Base-by-base conservation (phyloP, 2,797 vertebrate genomes). In the Hapalemur alaotrensis region DNA sequence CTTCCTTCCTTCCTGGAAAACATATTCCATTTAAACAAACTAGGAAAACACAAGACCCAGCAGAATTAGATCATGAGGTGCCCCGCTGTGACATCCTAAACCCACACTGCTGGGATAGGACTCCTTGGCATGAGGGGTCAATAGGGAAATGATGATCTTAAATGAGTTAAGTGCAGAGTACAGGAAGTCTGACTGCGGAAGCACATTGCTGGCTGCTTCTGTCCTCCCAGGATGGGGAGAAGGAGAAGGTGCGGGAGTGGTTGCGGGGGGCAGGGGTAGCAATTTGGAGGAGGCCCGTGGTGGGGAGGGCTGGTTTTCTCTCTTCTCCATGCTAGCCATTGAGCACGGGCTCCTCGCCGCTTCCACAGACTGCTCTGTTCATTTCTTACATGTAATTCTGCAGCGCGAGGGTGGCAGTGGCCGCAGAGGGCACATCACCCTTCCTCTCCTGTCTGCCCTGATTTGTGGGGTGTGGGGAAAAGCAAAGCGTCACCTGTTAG, bases 21-120 rank as follows among this genome's bases (percentile, higher is more conserved):
- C 67, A 32, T 52, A 69, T 9, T 69, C 14, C 23, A 4, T 35
- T 92, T 76, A 81, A 89, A 93, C 41, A 76, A 89, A 93, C 50
- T 73, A 61, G 86, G 61, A 50, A 70, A 81, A 46, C 20, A 28
- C 50, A 59, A 83, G 32, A 48, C 80, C 79, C 86, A 8, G 86
- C 61, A 54, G 0, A 6, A 28, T 13, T 7, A 0, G 72, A 17
- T 12, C 1, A 0, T 23, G n/a, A 80, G 48, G 72, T 79, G 30
- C 32, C 61, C 84, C 12, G 1, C 9, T 76, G 61, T 57, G 84
- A 28, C 0, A 0, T 70, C 38, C 52, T 80, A 83, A 12, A 7
- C 3, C 30, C 72, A 15, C 7, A 13, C 91, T 54, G 65, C 59
- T 86, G 90, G 93, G 78, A 22, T 50, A 30, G 2, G 0, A 32